Evolutionary conservation across 2,888 invertebrate genomes (phyloP).

Genomic region (Agonum fuliginosum): DNA sequence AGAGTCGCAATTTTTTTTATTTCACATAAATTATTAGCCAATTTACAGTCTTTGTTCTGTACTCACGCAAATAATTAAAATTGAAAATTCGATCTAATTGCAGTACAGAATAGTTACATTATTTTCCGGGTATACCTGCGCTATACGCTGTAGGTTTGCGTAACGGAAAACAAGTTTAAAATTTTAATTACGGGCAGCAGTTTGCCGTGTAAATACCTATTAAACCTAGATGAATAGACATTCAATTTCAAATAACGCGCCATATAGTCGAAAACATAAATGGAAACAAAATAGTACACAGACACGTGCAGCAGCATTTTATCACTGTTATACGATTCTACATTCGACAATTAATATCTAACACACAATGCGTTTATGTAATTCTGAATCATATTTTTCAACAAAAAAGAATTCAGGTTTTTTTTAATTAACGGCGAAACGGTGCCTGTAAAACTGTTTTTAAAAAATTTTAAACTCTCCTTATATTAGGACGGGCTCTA

Average conservation of each 20-base stretch:
- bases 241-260: neutral
- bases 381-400: no score
- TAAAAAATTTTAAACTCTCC: no score
- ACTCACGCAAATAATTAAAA: neutral
- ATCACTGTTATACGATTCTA: no score
- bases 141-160: neutral
- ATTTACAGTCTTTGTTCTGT: neutral
- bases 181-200: slow-evolving; percentile 9
- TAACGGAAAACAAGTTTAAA: neutral
- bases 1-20: no score
- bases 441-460: no score
- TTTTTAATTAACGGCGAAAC: no score
- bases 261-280: neutral
- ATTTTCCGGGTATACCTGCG: neutral
- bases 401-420: no score
- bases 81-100: neutral
- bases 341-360: no score
- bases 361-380: no score
- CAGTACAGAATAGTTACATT: slow-evolving; percentile 1
- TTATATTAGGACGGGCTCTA: no score
- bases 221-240: neutral
- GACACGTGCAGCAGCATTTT: neutral
- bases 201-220: slow-evolving; percentile 2
- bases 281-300: neutral
- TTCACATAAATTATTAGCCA: neutral